Evolutionary conservation across 2,113 vertebrate species (phyloP).

Genomic region (Cololabis saira): DNA sequence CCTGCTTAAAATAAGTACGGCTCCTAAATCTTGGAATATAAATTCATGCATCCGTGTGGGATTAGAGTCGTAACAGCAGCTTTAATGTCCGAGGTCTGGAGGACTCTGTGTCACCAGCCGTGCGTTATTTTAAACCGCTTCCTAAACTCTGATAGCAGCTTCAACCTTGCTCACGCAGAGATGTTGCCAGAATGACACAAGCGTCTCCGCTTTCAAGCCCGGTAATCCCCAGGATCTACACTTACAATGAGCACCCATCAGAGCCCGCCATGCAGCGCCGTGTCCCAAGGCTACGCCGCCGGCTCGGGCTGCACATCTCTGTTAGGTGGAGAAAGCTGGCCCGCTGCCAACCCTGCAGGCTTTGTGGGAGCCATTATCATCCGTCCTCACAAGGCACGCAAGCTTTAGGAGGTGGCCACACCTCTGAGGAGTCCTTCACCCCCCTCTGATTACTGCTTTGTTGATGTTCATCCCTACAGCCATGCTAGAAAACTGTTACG

Average conservation of each 20-base stretch:
- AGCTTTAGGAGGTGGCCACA: slow-evolving; percentile 35
- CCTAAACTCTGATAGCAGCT: slow-evolving; percentile 41
- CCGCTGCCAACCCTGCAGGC: slow-evolving; percentile 34
- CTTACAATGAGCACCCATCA: slow-evolving; percentile 73
- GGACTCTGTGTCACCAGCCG: slow-evolving; percentile 18
- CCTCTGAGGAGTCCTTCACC: slow-evolving; percentile 16
- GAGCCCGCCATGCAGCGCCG: slow-evolving; percentile 44
- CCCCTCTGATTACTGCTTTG: slow-evolving; percentile 1
- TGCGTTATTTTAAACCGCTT: slow-evolving; percentile 57
- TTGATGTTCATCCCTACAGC: neutral
- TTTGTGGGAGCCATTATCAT: slow-evolving; percentile 46
- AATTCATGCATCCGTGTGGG: neutral
- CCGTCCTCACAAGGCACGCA: slow-evolving; percentile 24
- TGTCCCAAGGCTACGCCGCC: slow-evolving; percentile 65
- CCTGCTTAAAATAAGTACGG: neutral
- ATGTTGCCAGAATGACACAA: slow-evolving; percentile 53
- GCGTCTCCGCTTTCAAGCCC: slow-evolving; percentile 71
- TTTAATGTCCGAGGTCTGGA: slow-evolving; percentile 25
- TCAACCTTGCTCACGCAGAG: slow-evolving; percentile 40
- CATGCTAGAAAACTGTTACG: neutral
- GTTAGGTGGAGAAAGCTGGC: slow-evolving; percentile 35
- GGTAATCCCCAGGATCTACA: slow-evolving; percentile 75
- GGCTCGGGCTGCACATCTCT: slow-evolving; percentile 62
- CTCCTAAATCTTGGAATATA: neutral
- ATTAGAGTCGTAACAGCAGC: slow-evolving; percentile 23